These are phyloP conservation scores for Leptopilina clavipes DNA, from an alignment of 1,140 invertebrate genomes.

Conservation along the genomic window DNA sequence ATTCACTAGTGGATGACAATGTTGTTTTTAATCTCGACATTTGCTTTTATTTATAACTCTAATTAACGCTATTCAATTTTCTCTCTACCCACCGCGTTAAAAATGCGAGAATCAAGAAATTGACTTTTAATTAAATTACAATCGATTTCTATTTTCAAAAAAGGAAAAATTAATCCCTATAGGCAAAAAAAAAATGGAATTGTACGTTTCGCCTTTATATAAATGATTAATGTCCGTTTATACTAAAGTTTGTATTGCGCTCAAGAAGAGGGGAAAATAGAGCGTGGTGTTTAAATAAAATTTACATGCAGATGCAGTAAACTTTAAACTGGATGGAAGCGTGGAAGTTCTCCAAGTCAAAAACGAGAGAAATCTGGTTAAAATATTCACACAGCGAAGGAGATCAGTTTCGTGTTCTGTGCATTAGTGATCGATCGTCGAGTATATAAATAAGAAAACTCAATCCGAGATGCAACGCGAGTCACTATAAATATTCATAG, in stretches of 20 bases:
- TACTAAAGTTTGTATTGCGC: conserved; percentile 23
- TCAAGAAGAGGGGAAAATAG: background rate
- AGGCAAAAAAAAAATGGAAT: too few species aligned
- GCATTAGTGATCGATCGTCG: conserved; percentile 31
- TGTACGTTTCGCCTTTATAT: too few species aligned
- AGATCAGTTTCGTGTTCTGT: conserved; percentile 31
- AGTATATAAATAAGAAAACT: conserved; percentile 34
- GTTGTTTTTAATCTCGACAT: conserved; percentile 8
- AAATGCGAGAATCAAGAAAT: background rate
- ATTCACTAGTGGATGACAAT: conserved; percentile 26
- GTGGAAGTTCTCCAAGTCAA: conserved; percentile 28
- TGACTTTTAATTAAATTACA: conserved; percentile 8
- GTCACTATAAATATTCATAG: conserved; percentile 28
- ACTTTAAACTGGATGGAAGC: conserved; percentile 7
- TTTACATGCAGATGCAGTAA: conserved; percentile 32
- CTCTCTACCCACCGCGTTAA: background rate
- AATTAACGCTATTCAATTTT: background rate
- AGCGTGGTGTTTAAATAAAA: conserved; percentile 22
- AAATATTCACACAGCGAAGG: conserved; percentile 31
- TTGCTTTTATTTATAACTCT: conserved; percentile 7
- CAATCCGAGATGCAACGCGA: conserved; percentile 24
- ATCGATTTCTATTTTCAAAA: too few species aligned
- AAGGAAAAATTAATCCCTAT: background rate
- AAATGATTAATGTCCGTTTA: conserved; percentile 4
- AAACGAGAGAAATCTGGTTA: conserved; percentile 31